Base-by-base conservation (phyloP, 1,140 invertebrate species). In the Helicoverpa zea region DNA sequence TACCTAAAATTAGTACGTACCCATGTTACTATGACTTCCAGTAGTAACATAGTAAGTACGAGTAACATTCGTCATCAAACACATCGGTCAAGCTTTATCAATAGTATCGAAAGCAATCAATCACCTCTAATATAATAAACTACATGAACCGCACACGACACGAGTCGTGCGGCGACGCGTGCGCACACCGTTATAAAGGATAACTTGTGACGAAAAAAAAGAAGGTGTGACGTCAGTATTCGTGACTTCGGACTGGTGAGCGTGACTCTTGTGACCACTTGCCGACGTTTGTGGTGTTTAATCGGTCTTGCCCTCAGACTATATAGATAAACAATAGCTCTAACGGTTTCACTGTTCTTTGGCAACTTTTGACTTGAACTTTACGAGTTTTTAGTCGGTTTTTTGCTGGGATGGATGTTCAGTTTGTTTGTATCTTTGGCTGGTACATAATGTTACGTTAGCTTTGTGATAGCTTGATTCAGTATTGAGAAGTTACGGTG, bases 181-280 rank as follows among this genome's bases (percentile, higher is more conserved):
- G 76, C 76, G 76, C 29, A 59, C 3, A 70, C 85, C 85, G 85
- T 86, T 86, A 85, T 80, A 80, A 83, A 83, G 85, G 85, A 87
- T 84, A 79, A 79, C 61, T 63, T 78, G 14, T 23, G 23, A 23
- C 23, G 23, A 70, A 83, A 82, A 84, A 83, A 83, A 81, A 81
- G 64, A 79, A 79, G 76, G 63, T 85, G 86, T 91, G 88, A 92
- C 90, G 91, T 91, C 87, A 93, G 76, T 78, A 81, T 81, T 92
- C 91, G 91, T 93, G 91, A 93, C 90, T 88, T 66, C 54, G 76
- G 77, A 80, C 84, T 68, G 79, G 75, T 61, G 68, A 80, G 81
- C 91, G 91, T 93, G 91, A 93, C 87, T 89, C 80, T 82, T 83
- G 85, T 93, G 91, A 93, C 92, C 92, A 91, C 84, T 88, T 88